Base-by-base conservation (phyloP, 2,888 invertebrate species). In the Gryllus longicercus region DNA sequence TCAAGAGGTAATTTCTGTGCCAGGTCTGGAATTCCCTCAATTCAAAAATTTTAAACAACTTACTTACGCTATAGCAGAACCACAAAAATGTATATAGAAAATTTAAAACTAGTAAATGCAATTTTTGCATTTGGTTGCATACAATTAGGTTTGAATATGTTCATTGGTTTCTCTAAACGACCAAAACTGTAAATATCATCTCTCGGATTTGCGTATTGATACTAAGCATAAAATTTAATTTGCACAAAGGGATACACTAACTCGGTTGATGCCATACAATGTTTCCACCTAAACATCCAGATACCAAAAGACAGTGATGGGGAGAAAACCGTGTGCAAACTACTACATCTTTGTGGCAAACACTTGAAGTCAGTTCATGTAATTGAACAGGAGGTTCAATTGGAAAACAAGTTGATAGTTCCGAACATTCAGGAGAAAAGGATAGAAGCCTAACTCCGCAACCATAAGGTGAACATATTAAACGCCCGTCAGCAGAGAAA, bases 251-350 rank as follows among this genome's bases (percentile, higher is more conserved):
- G 25, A 38, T 38, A 3, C 85, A 87, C 51, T 85, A 83, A 74
- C 87, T 85, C 0, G 97, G 97, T 85, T 95, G 94, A 87, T 97
- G 95, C 94, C 97, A 97, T 76, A 94, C 93, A 81, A 97, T 93
- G 86, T 94, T 93, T 50, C 97, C 97, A 82, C 93, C 92, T 76
- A 96, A 91, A 87, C 97, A 97, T 21, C 98, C 98, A 23, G 96
- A 95, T 74, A 96, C 97, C 63, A 97, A 90, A 83, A 96, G 89
- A 85, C 94, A 94, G 86, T 96, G 94, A 49, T 91, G 90, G 0
- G 97, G 97, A 82, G 95, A 96, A 87, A 97, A 97, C 87, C 95
- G 95, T 83, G 96, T 94, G 86, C 96, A 94, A 79, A 97, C 93
- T 25, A 97, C 96, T 81, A 94, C 93, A 85, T 95, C 94, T 79